These are phyloP conservation scores for Drosophila sp. DNA, from an alignment of 1,140 invertebrate species.

Conservation along the genomic window DNA sequence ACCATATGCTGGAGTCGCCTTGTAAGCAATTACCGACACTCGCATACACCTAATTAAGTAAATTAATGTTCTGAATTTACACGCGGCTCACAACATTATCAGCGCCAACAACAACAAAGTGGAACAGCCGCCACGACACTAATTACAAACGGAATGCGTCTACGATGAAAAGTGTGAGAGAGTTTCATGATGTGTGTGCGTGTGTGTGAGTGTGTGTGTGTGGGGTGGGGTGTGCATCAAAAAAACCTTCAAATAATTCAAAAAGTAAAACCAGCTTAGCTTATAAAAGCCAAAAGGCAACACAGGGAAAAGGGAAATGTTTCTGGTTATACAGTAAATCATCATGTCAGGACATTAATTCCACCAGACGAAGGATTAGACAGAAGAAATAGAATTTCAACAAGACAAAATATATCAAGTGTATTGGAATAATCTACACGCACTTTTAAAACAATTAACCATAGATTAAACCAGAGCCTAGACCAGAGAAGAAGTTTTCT, in stretches of 20 bases:
- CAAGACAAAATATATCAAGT: background rate
- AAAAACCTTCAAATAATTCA: conserved; percentile 35
- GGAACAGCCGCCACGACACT: conserved; percentile 78
- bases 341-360: background rate
- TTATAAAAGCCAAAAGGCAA: conserved; percentile 9
- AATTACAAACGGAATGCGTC: conserved; percentile 73
- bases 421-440: background rate
- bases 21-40: conserved; percentile 77
- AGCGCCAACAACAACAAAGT: conserved; percentile 55
- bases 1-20: conserved; percentile 62
- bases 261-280: conserved; percentile 12
- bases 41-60: conserved; percentile 75
- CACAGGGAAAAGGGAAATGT: background rate
- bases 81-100: conserved; percentile 33
- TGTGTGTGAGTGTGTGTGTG: conserved; percentile 6
- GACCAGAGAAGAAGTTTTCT: too few relatives aligned
- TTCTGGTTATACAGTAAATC: background rate
- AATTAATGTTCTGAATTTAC: conserved; percentile 78
- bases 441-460: too few relatives aligned
- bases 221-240: conserved; percentile 14
- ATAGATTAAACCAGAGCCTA: too few relatives aligned
- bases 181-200: background rate
- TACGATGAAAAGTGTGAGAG: conserved; percentile 2
- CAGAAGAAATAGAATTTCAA: background rate
- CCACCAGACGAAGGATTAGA: background rate